Percentiles rank a stretch among this genome's conserved stretches.
phyloP scores from a whole-genome alignment of 2,797 vertebrate genomes.

The Jordanella pulchra region DNA sequence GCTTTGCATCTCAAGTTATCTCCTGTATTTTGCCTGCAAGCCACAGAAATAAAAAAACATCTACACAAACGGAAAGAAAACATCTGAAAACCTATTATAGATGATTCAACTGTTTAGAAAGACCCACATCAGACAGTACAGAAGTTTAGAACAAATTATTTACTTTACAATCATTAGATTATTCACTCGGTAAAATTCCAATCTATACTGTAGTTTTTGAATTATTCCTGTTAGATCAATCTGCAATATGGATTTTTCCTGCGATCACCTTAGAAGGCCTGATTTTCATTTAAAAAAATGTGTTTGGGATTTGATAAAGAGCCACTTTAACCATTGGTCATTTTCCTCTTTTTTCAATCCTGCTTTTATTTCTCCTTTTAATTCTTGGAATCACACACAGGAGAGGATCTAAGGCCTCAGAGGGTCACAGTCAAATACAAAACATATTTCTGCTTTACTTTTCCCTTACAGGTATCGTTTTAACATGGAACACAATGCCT shows the following conservation, averaged over 20 bases:
- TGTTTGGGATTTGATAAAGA: not conserved
- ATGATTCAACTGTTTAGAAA: not conserved
- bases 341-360: not conserved
- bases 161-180: no score
- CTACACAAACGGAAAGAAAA: not conserved
- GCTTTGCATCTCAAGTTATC: not conserved
- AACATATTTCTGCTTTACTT: not conserved
- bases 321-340: not conserved
- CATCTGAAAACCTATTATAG: not conserved
- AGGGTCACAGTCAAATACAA: not conserved
- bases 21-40: not conserved
- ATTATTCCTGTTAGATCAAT: not conserved
- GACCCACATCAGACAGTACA: no score
- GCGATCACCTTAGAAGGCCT: not conserved
- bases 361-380: not conserved
- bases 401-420: not conserved
- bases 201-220: not conserved
- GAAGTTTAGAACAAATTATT: no score
- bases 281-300: not conserved
- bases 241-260: not conserved
- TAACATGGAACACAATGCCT: conserved; percentile 7
- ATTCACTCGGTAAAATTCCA: no score
- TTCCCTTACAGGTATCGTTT: conserved; percentile 8
- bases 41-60: not conserved
- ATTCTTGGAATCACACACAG: not conserved